These are phyloP conservation scores for Acanthosepion esculentum DNA, from an alignment of 2,888 invertebrate genomes.

Conservation along the genomic window DNA sequence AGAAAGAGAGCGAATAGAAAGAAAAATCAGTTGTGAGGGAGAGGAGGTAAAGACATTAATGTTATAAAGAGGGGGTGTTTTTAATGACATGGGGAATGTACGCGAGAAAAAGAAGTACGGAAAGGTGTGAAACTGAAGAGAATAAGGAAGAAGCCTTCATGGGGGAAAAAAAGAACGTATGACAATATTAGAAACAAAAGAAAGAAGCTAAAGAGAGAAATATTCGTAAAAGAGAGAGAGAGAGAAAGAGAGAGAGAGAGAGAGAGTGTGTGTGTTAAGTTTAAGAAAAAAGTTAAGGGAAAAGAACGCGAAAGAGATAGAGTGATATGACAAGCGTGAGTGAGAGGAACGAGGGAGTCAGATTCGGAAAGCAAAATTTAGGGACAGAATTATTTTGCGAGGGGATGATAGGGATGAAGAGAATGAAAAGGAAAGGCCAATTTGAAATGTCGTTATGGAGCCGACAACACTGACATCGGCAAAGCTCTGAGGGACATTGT, in stretches of 20 bases:
- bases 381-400: no score
- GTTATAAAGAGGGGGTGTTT: no score
- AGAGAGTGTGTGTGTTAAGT: no score
- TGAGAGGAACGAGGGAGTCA: not conserved
- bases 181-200: no score
- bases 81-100: no score
- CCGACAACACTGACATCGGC: not conserved
- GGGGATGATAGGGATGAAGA: not conserved
- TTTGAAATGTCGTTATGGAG: not conserved
- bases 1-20: not conserved
- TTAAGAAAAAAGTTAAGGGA: not conserved
- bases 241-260: not conserved
- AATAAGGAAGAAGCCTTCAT: no score
- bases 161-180: no score
- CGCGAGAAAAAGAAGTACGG: no score
- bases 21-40: no score
- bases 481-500: not conserved
- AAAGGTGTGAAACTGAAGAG: no score
- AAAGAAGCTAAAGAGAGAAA: not conserved
- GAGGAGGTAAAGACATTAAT: no score
- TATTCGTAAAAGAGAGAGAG: not conserved
- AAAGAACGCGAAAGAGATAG: not conserved
- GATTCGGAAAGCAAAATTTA: no score
- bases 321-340: not conserved
- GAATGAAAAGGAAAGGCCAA: not conserved